These are phyloP conservation scores for Heteropelma amictum DNA, from an alignment of 2,888 invertebrate genomes.

Conservation along the genomic window DNA sequence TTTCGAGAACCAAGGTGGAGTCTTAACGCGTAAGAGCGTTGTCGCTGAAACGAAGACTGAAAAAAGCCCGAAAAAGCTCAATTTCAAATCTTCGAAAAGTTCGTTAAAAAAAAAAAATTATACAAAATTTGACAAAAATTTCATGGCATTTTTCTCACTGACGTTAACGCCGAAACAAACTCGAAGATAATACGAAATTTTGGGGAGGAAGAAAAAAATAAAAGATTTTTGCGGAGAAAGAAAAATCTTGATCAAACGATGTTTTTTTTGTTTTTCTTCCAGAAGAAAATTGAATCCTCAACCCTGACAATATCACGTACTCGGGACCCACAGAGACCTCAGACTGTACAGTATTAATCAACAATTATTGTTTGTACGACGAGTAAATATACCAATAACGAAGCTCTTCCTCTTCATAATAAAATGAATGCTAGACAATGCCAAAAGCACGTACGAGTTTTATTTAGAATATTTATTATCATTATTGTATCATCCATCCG, in stretches of 20 bases:
- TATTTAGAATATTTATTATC: conserved; percentile 47
- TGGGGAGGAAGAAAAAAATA: no score
- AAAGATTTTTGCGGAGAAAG: not conserved
- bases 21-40: no score
- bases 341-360: conserved; percentile 78
- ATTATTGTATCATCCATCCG: conserved; percentile 6
- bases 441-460: conserved; percentile 64
- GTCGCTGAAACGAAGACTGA: no score
- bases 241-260: not conserved
- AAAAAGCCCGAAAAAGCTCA: no score
- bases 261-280: conserved; percentile 60
- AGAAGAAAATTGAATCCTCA: conserved; percentile 77
- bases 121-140: no score
- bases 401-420: conserved; percentile 75
- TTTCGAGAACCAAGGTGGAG: no score
- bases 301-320: conserved; percentile 75
- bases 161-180: no score
- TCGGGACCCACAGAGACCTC: conserved; percentile 75
- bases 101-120: no score
- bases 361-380: conserved; percentile 77
- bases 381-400: conserved; percentile 75
- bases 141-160: no score
- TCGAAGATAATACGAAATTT: no score
- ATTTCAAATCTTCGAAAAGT: no score
- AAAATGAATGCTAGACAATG: conserved; percentile 78